phyloP scores from a whole-genome alignment of 2,797 vertebrate genomes.

The Rhinella marina region DNA sequence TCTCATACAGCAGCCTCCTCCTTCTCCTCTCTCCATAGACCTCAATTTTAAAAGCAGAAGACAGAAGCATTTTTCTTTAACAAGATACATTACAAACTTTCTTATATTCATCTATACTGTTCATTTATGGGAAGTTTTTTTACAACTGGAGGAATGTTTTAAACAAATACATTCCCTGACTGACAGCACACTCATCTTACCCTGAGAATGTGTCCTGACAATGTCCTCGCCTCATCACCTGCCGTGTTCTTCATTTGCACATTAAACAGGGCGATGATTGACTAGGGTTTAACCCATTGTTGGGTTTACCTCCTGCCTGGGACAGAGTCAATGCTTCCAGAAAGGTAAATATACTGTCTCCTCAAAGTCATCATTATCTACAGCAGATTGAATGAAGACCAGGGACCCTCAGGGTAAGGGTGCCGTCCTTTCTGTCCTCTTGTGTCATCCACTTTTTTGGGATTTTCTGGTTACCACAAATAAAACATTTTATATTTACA shows the following conservation, averaged over 20 bases:
- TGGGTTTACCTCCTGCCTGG: slow-evolving; percentile 14
- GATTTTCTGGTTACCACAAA: not conserved
- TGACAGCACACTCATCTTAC: not conserved
- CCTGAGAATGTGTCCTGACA: not conserved
- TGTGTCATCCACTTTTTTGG: not conserved
- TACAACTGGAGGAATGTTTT: too few relatives aligned
- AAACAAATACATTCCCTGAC: too few relatives aligned
- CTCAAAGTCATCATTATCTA: not conserved
- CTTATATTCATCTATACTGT: too few relatives aligned
- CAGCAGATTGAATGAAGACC: not conserved
- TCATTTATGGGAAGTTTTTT: too few relatives aligned
- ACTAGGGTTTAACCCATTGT: not conserved
- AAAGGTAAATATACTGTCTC: not conserved
- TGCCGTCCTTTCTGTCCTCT: not conserved
- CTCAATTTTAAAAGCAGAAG: too few relatives aligned
- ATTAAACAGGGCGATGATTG: not conserved
- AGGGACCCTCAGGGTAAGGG: not conserved
- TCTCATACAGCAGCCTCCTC: too few relatives aligned
- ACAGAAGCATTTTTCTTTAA: too few relatives aligned
- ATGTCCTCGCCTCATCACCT: not conserved
- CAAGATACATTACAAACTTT: too few relatives aligned
- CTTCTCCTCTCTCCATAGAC: too few relatives aligned
- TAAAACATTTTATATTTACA: slow-evolving; percentile 25
- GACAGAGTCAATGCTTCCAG: too few relatives aligned
- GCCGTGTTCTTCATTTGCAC: slow-evolving; percentile 3